Base-by-base conservation (phyloP, 2,797 vertebrate species). In the Holocentrus rufus region DNA sequence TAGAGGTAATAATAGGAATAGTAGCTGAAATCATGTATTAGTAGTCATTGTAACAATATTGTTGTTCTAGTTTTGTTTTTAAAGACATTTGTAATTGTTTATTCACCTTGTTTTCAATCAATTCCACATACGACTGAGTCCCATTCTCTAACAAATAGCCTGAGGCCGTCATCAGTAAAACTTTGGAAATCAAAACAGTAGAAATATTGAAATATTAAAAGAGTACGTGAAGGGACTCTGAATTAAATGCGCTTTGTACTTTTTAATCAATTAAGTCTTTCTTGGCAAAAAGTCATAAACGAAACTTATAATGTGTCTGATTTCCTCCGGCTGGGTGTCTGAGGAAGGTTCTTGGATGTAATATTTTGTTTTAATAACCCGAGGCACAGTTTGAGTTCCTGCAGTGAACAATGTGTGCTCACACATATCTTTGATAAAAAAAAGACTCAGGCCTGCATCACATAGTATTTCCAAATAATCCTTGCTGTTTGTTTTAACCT, bases 401-500 rank as follows among this genome's bases (percentile, higher is more conserved):
- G 1, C 11, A 25, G 1, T 55, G 36, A 76, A 31, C 36, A 27
- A 25, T 50, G 15, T 23, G 22, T 8, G 0, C 27, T 49, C 20
- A 11, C 36, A 39, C 36, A 39, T 39, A 39, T 42, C 39, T 42
- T 42, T 13, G 39, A 42, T 42, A 42, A 42, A 13, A 42, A 27
- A 27, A 27, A 27, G 25, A 27, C 25, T 27, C 39, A 42, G 39
- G 39, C 39, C 36, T 39, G 36, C 36, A 62, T 67, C 30, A 44
- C 52, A 25, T 47, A 5, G 15, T 30, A n/a, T 20, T 31, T 50
- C 9, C 5, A 31, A 63, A 63, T 52, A 25, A 25, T 25, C 49
- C 5, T 1, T 15, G 1, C 2, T 65, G 59, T 74, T 78, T 70
- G 59, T 73, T 75, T 77, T 52, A 84, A 59, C 30, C 46, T 62